Base-by-base conservation (phyloP, 1,140 invertebrate genomes). In the Adoxophyes honmai region DNA sequence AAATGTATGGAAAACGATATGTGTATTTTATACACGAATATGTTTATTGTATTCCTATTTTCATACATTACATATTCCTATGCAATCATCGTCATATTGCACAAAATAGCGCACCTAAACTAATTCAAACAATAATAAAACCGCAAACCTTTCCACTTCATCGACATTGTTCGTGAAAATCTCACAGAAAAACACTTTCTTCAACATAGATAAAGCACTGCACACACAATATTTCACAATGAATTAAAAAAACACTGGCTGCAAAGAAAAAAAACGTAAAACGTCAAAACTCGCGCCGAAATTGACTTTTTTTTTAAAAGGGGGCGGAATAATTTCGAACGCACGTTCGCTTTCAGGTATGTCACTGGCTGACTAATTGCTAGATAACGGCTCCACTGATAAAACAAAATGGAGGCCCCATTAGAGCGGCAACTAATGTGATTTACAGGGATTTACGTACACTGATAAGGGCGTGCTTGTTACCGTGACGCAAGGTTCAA, bases 301-400 rank as follows among this genome's bases (percentile, higher is more conserved):
- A 21, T 1, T 48, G 42, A 3, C 21, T 48, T 48, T 39, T 9
- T 14, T 18, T 44, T 5, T 48, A 28, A 48, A 48, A 48, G 16
- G 18, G 42, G 42, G 42, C 42, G 42, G 21, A 36, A 14, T 35
- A 1, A 44, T 36, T 18, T 36, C 36, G 59, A 59, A 68, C 68
- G 60, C 57, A 60, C 62, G 42, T 28, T 28, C 55, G 39, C 56
- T 58, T 61, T 60, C 67, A 72, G 68, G 70, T 76, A 69, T 54
- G 67, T 65, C 65, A 57, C 42, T 16, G 42, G 55, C 69, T 67
- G 71, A 76, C 74, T 80, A 80, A 80, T 80, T 80, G 74, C 71
- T 70, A 62, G 51, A 68, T 59, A 62, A 72, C 59, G 73, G 77
- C 73, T 77, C 10, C 16, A 34, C 33, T 70, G 76, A 76, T 79